A percentile compares a stretch with the other conserved stretches of the same genome.
These are phyloP conservation scores for Neolamprologus modestus DNA, from an alignment of 2,113 vertebrate genomes.

Conservation along the genomic window DNA sequence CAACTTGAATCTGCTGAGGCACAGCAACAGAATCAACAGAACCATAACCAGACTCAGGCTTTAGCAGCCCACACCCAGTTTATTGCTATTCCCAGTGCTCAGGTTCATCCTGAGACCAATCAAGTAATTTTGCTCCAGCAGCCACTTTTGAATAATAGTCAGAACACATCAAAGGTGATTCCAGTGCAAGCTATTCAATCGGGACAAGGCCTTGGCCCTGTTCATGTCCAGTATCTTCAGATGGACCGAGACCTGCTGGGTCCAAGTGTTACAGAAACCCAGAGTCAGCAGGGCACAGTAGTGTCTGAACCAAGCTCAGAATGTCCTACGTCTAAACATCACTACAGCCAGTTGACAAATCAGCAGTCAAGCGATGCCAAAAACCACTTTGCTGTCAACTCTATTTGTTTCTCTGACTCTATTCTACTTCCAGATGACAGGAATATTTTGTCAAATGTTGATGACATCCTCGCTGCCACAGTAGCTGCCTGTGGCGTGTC, in stretches of 20 bases:
- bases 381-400: slow-evolving; percentile 90
- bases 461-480: slow-evolving; percentile 94
- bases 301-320: slow-evolving; percentile 77
- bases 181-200: slow-evolving; percentile 75
- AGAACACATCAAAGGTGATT: slow-evolving; percentile 75
- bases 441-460: slow-evolving; percentile 93
- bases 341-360: slow-evolving; percentile 79
- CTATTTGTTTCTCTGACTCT: slow-evolving; percentile 93
- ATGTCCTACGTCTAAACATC: slow-evolving; percentile 80
- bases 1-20: slow-evolving; percentile 78
- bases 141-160: slow-evolving; percentile 76
- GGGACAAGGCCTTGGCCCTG: slow-evolving; percentile 22
- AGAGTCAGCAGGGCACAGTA: slow-evolving; percentile 71
- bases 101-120: slow-evolving; percentile 83
- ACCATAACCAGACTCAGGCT: slow-evolving; percentile 58
- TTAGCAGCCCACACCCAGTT: slow-evolving; percentile 78
- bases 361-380: slow-evolving; percentile 80
- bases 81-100: slow-evolving; percentile 79
- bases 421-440: slow-evolving; percentile 91
- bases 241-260: slow-evolving; percentile 83
- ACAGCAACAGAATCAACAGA: slow-evolving; percentile 79
- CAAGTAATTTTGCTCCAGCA: slow-evolving; percentile 89
- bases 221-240: slow-evolving; percentile 81
- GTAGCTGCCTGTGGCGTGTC: slow-evolving; percentile 91
- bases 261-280: slow-evolving; percentile 71